Percentiles rank a stretch among this genome's conserved stretches.
phyloP scores from a whole-genome alignment of 2,797 vertebrate species.

The Eutrigla gurnardus region DNA sequence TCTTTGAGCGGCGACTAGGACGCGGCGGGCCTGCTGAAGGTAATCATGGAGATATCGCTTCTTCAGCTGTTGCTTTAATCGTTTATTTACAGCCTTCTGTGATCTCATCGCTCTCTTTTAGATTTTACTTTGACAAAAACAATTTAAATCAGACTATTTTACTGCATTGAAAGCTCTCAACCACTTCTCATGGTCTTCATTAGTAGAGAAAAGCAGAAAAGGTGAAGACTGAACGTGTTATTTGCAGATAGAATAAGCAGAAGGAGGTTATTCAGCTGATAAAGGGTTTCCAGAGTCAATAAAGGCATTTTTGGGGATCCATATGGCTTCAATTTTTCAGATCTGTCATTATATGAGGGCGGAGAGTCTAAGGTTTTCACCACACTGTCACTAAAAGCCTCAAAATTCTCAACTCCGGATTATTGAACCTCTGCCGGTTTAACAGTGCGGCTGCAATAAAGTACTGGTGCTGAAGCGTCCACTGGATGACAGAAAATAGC shows the following conservation, averaged over 20 bases:
- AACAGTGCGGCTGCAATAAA: background rate
- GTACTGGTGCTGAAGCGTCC: fast-evolving
- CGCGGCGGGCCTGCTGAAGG: background rate
- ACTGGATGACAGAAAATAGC: background rate
- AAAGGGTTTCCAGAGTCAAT: background rate
- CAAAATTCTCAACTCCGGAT: background rate
- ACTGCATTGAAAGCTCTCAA: background rate
- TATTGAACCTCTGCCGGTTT: background rate
- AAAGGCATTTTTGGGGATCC: background rate
- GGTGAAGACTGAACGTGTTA: background rate
- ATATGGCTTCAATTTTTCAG: slow-evolving; percentile 15
- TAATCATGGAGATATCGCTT: too few relatives aligned
- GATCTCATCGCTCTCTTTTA: background rate
- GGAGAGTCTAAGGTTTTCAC: slow-evolving; percentile 36
- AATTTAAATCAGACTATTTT: too few relatives aligned
- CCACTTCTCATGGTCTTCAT: background rate
- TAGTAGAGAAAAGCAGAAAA: background rate
- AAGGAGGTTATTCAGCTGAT: background rate
- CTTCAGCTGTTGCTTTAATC: background rate
- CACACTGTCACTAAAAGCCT: slow-evolving; percentile 15
- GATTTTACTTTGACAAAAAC: background rate
- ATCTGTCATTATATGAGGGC: slow-evolving; percentile 53
- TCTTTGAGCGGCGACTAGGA: background rate
- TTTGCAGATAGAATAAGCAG: background rate
- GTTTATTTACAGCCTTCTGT: background rate